phyloP scores from a whole-genome alignment of 1,140 invertebrate species.

The Chrysoperla carnea region DNA sequence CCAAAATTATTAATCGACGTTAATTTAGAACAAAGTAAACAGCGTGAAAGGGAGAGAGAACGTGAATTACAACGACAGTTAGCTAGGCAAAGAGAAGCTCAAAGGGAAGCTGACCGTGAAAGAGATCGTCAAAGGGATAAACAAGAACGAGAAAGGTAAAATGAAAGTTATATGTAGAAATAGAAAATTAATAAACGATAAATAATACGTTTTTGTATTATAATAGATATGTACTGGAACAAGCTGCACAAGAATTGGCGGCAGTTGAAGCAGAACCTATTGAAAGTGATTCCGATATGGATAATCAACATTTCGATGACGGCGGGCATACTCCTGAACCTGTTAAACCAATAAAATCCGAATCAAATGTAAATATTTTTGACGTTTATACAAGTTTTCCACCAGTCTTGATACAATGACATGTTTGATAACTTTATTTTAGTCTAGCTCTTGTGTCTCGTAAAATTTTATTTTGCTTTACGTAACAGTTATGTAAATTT shows the following conservation, averaged over 20 bases:
- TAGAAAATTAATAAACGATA: background rate
- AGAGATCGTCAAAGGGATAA: slow-evolving; percentile 25
- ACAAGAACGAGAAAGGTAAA: slow-evolving; percentile 24
- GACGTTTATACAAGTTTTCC: no score
- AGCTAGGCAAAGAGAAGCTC: slow-evolving; percentile 26
- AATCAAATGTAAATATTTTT: no score
- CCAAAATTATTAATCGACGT: slow-evolving; percentile 60
- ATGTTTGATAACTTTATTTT: background rate
- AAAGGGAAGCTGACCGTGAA: slow-evolving; percentile 28
- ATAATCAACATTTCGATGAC: slow-evolving; percentile 14
- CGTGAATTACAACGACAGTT: slow-evolving; percentile 25
- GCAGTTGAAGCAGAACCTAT: slow-evolving; percentile 46
- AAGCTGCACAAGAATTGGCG: slow-evolving; percentile 33
- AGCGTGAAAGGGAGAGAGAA: slow-evolving; percentile 31
- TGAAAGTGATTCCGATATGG: slow-evolving; percentile 35
- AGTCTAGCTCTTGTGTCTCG: no score
- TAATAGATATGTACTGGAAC: slow-evolving; percentile 25
- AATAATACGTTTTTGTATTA: slow-evolving; percentile 2
- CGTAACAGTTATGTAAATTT: no score
- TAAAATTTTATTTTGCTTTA: no score
- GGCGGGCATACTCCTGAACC: slow-evolving; percentile 10
- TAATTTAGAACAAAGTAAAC: slow-evolving; percentile 31
- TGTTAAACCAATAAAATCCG: background rate
- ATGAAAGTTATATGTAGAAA: background rate
- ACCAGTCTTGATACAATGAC: background rate